Evolutionary conservation across 2,113 vertebrate genomes (phyloP), one percentile per base, ranked within the genome.

Genomic region (Tachuris rubrigastra): DNA sequence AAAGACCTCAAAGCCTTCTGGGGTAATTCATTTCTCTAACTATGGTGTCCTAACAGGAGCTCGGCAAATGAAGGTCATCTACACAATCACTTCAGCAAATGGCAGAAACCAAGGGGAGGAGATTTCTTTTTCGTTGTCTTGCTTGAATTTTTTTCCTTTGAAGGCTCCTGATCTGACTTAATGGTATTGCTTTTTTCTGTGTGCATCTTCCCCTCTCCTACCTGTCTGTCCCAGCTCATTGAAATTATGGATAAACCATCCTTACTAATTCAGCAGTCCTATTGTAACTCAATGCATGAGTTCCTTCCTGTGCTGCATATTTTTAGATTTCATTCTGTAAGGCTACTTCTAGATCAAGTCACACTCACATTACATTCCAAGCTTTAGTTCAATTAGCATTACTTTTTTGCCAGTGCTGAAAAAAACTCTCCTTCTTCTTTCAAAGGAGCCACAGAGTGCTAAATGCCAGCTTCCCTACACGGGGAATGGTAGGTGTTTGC

Each of bases 1-100:
- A 97, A 95, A 96, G 89, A 94, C 49, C 75, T 92, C 82, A 82
- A 94, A 85, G 68, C 66, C 50, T 95, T 95, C 68, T 78, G 47
- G 3, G 8, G 31, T 65, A 90, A 91, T 95, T 95, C 53, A 84
- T 85, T 97, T 95, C 87, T 97, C 69, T 95, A 96, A 96, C 85
- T 83, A 41, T 13, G 47, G 55, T 18, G 31, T 74, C 83, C 71
- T 95, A 67, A 78, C 9, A 52, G 85, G 85, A 96, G 75, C 72
- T 80, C 65, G 63, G 74, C 55, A 93, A 96, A 91, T 87, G 44
- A 52, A 28, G 4, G 9, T 56, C 56, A 71, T 52, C 81, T 85
- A 52, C 85, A 63, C 59, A 95, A 87, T 84, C 76, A 91, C 68
- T 91, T 4, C 10, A 93, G 59, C 50, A 94, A 92, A 95, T 31